These are phyloP conservation scores for Glareola pratincola DNA, from an alignment of 2,113 vertebrate genomes.

Conservation along the genomic window DNA sequence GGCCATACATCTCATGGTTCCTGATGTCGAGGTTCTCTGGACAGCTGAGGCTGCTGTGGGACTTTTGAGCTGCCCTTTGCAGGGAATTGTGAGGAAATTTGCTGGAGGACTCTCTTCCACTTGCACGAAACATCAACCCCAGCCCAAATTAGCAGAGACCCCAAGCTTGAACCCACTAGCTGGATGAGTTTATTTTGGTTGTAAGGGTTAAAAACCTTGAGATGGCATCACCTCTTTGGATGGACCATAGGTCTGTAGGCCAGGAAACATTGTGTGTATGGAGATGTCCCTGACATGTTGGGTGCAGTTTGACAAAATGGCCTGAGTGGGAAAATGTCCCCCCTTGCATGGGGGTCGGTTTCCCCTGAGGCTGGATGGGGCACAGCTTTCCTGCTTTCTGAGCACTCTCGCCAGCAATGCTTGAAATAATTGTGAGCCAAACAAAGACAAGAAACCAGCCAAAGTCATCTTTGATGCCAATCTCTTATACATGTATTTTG, in stretches of 20 bases:
- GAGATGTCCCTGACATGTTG: neutral
- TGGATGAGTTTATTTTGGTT: neutral
- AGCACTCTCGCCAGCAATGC: neutral
- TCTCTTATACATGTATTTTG: neutral
- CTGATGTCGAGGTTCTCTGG: accelerated
- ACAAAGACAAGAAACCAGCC: neutral
- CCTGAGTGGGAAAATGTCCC: neutral
- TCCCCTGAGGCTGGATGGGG: accelerated
- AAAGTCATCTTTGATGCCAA: neutral
- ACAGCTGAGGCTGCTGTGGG: neutral
- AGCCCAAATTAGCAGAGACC: neutral
- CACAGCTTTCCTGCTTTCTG: neutral
- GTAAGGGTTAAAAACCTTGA: neutral
- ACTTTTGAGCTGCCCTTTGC: neutral
- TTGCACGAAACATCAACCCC: accelerated
- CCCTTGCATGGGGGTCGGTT: accelerated
- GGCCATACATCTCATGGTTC: accelerated
- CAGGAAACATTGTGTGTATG: neutral
- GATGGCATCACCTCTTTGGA: neutral
- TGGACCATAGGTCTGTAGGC: neutral
- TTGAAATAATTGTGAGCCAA: neutral
- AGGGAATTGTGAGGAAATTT: neutral
- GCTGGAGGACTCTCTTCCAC: neutral
- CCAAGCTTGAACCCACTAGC: neutral
- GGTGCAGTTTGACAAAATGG: accelerated